Conservation (phyloP, 1,140 invertebrate species). For the Pogonomyrmex californicus region DNA sequence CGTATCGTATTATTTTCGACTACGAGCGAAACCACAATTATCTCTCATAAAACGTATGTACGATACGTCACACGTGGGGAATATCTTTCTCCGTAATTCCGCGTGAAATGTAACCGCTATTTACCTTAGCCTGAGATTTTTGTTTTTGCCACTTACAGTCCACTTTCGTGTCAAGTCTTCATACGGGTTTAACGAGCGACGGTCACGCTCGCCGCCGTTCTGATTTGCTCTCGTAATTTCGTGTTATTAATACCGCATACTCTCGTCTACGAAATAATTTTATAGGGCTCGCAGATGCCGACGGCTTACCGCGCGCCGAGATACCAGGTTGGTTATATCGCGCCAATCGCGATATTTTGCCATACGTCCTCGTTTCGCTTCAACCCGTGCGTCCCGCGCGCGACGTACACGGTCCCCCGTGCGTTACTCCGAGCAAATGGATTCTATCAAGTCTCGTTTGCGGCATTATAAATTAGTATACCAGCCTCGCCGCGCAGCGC, state of each 20-base stretch:
- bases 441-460: conserved; percentile 62
- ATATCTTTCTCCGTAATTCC: not conserved
- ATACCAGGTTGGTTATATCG: conserved; percentile 36
- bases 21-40: not conserved
- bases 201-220: conserved; percentile 28
- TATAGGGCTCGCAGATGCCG: not conserved
- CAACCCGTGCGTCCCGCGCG: not conserved
- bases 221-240: conserved; percentile 42
- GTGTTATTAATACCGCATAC: conserved; percentile 34
- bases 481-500: conserved; percentile 27
- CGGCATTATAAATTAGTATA: conserved; percentile 57
- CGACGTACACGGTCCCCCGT: conserved; percentile 30
- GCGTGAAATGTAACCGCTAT: conserved; percentile 15
- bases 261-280: conserved; percentile 40
- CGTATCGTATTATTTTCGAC: not conserved
- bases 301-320: not conserved
- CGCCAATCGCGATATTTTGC: conserved; percentile 46
- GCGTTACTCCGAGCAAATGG: conserved; percentile 55
- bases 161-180: conserved; percentile 19
- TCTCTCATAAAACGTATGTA: not conserved
- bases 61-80: not conserved
- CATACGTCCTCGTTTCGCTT: conserved; percentile 38
- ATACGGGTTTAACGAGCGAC: conserved; percentile 21
- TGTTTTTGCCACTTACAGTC: conserved; percentile 12
- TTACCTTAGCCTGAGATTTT: conserved; percentile 20